Percentiles rank a stretch among this genome's conserved stretches.
Conservation (phyloP, 2,113 vertebrate species). For the Lipotes vexillifer region DNA sequence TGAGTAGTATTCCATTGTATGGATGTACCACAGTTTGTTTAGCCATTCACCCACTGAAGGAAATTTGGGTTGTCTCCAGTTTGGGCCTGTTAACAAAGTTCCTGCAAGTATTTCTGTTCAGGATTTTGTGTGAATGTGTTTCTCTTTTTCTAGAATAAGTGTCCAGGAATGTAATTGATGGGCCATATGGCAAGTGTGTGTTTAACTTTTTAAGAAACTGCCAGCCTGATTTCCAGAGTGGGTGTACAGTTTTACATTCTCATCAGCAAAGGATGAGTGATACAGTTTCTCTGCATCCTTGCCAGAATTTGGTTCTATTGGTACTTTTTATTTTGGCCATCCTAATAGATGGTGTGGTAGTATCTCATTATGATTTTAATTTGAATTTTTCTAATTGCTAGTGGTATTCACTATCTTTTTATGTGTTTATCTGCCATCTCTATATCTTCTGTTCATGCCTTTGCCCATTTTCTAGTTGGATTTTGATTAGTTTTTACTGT, state of each 20-base stretch:
- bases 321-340: neutral
- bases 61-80: neutral
- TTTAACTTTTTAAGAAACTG: neutral
- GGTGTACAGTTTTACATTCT: neutral
- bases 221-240: neutral
- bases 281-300: neutral
- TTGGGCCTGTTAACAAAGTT: neutral
- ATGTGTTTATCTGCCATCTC: neutral
- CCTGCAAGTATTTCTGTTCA: neutral
- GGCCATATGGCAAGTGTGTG: neutral
- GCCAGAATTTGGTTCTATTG: neutral
- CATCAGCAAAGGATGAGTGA: neutral
- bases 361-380: neutral
- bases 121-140: neutral
- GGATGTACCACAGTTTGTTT: neutral
- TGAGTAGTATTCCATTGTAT: neutral
- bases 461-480: neutral
- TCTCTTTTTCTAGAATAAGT: neutral
- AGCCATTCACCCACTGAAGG: neutral
- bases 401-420: neutral
- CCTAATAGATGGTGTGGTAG: neutral
- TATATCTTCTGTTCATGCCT: neutral
- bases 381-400: neutral
- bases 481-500: neutral
- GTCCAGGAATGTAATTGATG: neutral